phyloP scores from a whole-genome alignment of 2,113 vertebrate genomes.

The Varanus komodoensis region DNA sequence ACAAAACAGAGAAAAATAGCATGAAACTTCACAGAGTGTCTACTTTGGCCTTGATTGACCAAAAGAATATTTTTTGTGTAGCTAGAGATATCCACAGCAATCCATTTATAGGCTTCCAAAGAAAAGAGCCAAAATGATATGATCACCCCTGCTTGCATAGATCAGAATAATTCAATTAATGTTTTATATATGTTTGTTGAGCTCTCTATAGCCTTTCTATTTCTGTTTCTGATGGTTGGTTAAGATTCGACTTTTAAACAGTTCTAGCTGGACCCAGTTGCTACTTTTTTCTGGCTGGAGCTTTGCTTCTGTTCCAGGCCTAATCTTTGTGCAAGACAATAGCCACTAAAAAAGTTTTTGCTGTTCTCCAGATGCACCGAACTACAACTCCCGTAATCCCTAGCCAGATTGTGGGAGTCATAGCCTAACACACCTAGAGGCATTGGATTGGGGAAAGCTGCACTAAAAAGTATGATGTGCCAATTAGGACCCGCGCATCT shows the following conservation, averaged over 20 bases:
- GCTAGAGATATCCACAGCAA: slow-evolving; percentile 4
- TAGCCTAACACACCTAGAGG: neutral
- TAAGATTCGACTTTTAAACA: neutral
- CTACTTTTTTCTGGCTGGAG: neutral
- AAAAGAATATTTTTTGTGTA: slow-evolving; percentile 10
- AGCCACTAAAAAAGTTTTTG: neutral
- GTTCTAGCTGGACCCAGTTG: neutral
- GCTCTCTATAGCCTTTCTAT: neutral
- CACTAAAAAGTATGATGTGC: too few relatives aligned
- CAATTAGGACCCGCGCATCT: too few relatives aligned
- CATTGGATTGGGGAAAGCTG: neutral
- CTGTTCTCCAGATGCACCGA: neutral
- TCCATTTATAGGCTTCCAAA: neutral
- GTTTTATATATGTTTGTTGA: too few relatives aligned
- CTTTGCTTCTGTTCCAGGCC: neutral
- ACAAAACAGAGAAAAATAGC: neutral
- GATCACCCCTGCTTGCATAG: too few relatives aligned
- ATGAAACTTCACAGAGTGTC: neutral
- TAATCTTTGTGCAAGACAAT: neutral
- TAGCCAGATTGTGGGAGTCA: neutral
- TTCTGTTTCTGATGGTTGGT: neutral
- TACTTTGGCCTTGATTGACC: neutral
- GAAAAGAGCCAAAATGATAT: too few relatives aligned
- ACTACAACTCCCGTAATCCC: neutral
- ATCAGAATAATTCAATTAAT: too few relatives aligned